Evolutionary conservation across 2,113 vertebrate genomes (phyloP), one percentile per base, ranked within the genome.

Genomic region (Calyptommatus sinebrachiatus): DNA sequence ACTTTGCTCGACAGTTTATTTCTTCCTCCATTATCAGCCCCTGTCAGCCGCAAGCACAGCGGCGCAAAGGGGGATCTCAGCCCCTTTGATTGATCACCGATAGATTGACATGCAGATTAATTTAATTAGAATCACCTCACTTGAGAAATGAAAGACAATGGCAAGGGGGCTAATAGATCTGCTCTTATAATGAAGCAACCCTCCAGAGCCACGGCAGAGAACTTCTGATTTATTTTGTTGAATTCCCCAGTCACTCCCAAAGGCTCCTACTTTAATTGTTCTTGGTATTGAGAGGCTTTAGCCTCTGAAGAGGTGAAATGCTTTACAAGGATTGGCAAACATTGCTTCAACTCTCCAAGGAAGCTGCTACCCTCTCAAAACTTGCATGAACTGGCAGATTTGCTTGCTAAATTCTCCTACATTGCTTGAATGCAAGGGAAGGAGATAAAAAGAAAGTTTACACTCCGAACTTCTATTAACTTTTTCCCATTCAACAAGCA

Each of bases 71-170:
- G 93, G 89, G 85, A 93, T 91, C 93, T 91, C 87, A 14, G 92
- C 92, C 90, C 89, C 91, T 94, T 91, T 96, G 96, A 96, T 96
- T 96, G 96, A 96, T 96, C 95, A 96, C 94, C 93, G 81, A 96
- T 96, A 96, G 95, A 96, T 95, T 96, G 96, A 96, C 96, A 96
- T 95, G 95, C 94, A 96, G 96, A 96, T 96, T 96, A 95, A 96
- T 96, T 96, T 96, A 96, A 96, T 96, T 96, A 96, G 95, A 96
- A 95, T 95, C 93, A 95, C 95, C 95, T 96, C 95, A 96, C 95
- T 96, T 95, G 95, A 96, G 95, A 95, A 95, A 96, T 94, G 94
- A 95, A 95, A 96, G 94, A 95, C 95, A 96, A 96, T 93, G 92
- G 93, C 93, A 92, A 94, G 90, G 93, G 92, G 89, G 92, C 94